Evolutionary conservation across 1,140 invertebrate species (phyloP), one percentile per base, ranked within the genome.

Genomic region (Fragariocoptes setiger): DNA sequence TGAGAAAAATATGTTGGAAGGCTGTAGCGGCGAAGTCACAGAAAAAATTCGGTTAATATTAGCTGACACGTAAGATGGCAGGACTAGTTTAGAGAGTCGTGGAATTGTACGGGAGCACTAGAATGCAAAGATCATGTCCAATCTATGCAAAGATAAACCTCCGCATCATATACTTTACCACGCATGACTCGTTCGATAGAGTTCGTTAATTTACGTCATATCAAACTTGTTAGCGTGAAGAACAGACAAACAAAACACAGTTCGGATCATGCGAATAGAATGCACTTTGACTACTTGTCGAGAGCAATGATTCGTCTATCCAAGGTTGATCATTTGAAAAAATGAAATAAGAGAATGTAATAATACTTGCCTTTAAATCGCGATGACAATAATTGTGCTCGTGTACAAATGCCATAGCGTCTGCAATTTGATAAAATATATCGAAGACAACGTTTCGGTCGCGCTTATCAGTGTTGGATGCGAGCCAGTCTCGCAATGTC

Each of bases 1-100:
- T 0, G 82, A 75, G 54, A 92, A 90, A 56, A 90, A 86, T 50
- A 92, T 90, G 57, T 94, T 92, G 37, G 80, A 83, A 2, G 85
- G 85, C 69, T 76, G 53, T 42, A 65, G 64, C 40, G 5, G 21
- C 8, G 25, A n/a, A n/a, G n/a, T n/a, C n/a, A n/a, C n/a, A n/a
- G n/a, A n/a, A n/a, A n/a, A n/a, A n/a, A n/a, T n/a, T n/a, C n/a
- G n/a, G n/a, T n/a, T n/a, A n/a, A n/a, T n/a, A n/a, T n/a, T n/a
- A n/a, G n/a, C n/a, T n/a, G n/a, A n/a, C n/a, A n/a, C n/a, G n/a
- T n/a, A n/a, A n/a, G n/a, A n/a, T n/a, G n/a, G n/a, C n/a, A n/a
- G n/a, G n/a, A n/a, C n/a, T n/a, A n/a, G n/a, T n/a, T n/a, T n/a
- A n/a, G n/a, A n/a, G n/a, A n/a, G n/a, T n/a, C n/a, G n/a, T n/a